These are phyloP conservation scores for Ormyrus pomaceus DNA, from an alignment of 2,888 invertebrate genomes.

Conservation along the genomic window DNA sequence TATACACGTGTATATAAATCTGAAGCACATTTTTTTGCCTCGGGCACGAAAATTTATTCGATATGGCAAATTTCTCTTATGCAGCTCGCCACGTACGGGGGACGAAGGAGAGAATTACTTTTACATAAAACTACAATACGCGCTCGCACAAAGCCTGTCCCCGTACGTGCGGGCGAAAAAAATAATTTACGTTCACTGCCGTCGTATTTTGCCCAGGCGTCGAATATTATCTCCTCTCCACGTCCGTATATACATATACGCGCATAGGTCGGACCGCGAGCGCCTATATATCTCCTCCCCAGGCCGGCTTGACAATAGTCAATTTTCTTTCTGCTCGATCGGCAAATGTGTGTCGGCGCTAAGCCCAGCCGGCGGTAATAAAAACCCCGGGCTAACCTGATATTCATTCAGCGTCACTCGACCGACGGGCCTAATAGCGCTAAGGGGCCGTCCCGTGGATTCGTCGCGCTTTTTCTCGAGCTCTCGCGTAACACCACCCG, in stretches of 20 bases:
- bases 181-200: conserved; percentile 55
- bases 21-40: conserved; percentile 7
- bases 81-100: conserved; percentile 1
- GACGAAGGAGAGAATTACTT: conserved; percentile 46
- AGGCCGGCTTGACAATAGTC: conserved; percentile 49
- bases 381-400: conserved; percentile 53
- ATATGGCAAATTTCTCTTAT: conserved; percentile 8
- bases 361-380: conserved; percentile 45
- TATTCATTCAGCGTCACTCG: conserved; percentile 54
- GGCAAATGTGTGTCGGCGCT: conserved; percentile 53
- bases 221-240: conserved; percentile 46
- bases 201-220: conserved; percentile 41
- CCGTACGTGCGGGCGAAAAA: conserved; percentile 5
- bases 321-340: conserved; percentile 59
- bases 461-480: conserved; percentile 52
- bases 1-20: background rate
- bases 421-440: conserved; percentile 56
- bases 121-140: conserved; percentile 54
- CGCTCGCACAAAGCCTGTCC: conserved; percentile 20
- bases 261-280: too few relatives aligned
- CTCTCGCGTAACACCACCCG: conserved; percentile 17
- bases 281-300: conserved; percentile 27
- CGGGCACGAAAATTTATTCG: conserved; percentile 25
- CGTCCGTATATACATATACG: conserved; percentile 3
- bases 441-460: conserved; percentile 31